Conservation (phyloP, 2,888 invertebrate species). For the Macaria liturata region DNA sequence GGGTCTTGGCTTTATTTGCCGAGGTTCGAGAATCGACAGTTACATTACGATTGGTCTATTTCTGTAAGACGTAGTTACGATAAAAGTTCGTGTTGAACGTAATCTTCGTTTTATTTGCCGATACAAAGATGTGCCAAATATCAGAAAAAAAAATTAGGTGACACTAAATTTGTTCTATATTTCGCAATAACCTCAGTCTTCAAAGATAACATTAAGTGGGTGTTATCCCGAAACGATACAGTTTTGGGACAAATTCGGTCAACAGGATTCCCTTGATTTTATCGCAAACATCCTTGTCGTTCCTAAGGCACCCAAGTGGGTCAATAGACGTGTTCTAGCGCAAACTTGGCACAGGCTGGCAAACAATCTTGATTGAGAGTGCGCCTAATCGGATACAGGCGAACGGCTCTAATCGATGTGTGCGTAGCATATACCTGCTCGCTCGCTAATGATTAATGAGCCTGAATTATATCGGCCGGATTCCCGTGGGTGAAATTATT, state of each 20-base stretch:
- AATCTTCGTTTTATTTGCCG: too few relatives aligned
- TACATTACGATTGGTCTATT: not conserved
- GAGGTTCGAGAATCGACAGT: conserved; percentile 2
- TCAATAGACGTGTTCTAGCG: conserved; percentile 54
- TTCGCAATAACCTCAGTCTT: too few relatives aligned
- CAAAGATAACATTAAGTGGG: too few relatives aligned
- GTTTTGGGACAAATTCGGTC: not conserved
- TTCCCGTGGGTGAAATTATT: conserved; percentile 26
- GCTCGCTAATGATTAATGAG: conserved; percentile 21
- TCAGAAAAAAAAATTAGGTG: too few relatives aligned
- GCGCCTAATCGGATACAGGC: conserved; percentile 60
- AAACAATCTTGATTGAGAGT: conserved; percentile 75
- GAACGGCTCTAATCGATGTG: conserved; percentile 52
- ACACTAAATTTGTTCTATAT: too few relatives aligned
- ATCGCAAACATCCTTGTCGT: conserved; percentile 14
- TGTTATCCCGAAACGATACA: not conserved
- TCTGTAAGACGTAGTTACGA: too few relatives aligned
- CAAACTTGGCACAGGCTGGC: conserved; percentile 61
- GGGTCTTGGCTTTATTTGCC: conserved; percentile 27
- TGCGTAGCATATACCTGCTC: conserved; percentile 19
- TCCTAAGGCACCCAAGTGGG: conserved; percentile 45
- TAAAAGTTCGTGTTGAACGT: too few relatives aligned
- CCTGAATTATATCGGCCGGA: conserved; percentile 19
- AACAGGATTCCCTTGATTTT: conserved; percentile 5
- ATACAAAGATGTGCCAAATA: too few relatives aligned